phyloP scores from a whole-genome alignment of 2,113 vertebrate genomes.

The Prochilodus magdalenae region DNA sequence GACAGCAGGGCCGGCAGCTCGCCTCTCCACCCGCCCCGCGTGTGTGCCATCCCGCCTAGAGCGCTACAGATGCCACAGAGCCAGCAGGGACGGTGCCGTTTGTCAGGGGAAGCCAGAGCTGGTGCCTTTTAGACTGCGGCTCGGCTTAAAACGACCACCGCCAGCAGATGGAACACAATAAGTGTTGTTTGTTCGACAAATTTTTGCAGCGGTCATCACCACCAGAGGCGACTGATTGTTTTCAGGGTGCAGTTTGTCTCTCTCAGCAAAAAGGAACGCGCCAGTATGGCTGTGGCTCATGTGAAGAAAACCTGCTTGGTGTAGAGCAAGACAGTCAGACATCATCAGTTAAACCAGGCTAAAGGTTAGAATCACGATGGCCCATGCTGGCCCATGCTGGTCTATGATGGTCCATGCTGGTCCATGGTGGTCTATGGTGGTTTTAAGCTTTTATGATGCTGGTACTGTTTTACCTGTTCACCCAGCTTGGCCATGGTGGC shows the following conservation, averaged over 20 bases:
- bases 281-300: not conserved
- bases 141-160: constrained; percentile 36
- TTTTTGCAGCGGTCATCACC: constrained; percentile 11
- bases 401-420: too few relatives aligned
- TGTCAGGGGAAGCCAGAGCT: constrained; percentile 62
- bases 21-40: constrained; percentile 66
- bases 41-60: constrained; percentile 75
- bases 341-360: too few relatives aligned
- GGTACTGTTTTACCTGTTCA: too few relatives aligned
- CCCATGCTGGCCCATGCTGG: too few relatives aligned
- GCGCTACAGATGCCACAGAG: constrained; percentile 77
- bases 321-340: too few relatives aligned
- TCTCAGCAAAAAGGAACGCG: not conserved
- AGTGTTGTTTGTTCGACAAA: constrained; percentile 28
- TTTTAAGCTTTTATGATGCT: too few relatives aligned
- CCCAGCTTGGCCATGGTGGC: too few relatives aligned
- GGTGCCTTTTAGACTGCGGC: constrained; percentile 33
- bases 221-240: constrained; percentile 19
- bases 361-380: too few relatives aligned
- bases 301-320: too few relatives aligned
- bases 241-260: not conserved
- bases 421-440: too few relatives aligned
- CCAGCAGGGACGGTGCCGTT: constrained; percentile 65
- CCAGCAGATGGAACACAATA: constrained; percentile 41
- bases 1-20: constrained; percentile 80